phyloP scores from a whole-genome alignment of 53 echinoderm and acorn worm genomes.

The Echinarachnius parma region DNA sequence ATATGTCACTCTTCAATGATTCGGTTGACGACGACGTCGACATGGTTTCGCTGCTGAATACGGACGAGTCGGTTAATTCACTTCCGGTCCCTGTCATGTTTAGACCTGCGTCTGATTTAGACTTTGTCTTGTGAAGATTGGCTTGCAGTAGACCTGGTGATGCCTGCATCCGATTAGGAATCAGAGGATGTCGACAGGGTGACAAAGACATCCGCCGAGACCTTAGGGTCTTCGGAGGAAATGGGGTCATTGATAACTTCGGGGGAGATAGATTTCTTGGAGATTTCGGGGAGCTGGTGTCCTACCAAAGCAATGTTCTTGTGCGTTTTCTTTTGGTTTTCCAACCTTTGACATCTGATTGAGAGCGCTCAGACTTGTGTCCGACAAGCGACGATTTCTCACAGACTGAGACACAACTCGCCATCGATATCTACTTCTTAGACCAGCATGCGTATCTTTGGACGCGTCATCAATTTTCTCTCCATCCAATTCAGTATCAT shows the following conservation, averaged over 20 bases:
- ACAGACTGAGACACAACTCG: conserved; percentile 5
- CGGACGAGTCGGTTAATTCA: background rate
- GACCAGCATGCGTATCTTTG: background rate
- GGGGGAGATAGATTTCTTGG: background rate
- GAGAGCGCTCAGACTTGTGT: too few relatives aligned
- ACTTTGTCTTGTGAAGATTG: background rate
- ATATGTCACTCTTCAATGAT: background rate
- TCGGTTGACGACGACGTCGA: background rate
- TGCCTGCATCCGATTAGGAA: background rate
- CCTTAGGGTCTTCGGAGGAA: background rate
- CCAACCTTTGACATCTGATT: background rate
- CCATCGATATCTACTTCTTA: conserved; percentile 10
- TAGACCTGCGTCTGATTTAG: background rate
- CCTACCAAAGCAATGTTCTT: background rate
- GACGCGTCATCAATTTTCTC: background rate
- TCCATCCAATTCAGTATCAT: background rate
- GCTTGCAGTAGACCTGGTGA: background rate
- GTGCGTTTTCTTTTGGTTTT: background rate
- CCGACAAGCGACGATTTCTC: too few relatives aligned
- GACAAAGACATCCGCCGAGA: conserved; percentile 24
- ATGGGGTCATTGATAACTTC: background rate
- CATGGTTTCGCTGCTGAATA: background rate
- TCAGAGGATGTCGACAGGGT: conserved; percentile 14
- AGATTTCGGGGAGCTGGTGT: background rate
- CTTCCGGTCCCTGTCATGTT: background rate